Evolutionary conservation across 2,797 vertebrate species (phyloP), one percentile per base, ranked within the genome.

Genomic region (Hippopotamyrus pictus): DNA sequence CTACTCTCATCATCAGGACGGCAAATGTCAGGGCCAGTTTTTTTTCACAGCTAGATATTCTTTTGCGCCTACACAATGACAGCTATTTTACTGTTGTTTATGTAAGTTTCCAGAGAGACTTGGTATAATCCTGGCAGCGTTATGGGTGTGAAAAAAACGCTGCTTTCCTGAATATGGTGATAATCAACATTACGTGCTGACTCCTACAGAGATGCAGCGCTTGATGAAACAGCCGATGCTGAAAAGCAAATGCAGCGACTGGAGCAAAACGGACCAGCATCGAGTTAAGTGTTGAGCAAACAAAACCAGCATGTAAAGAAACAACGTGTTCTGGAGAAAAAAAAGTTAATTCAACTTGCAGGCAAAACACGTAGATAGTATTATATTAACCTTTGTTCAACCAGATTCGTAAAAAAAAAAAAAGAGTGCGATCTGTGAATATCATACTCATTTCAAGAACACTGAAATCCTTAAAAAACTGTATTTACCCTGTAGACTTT

Each of bases 401-500:
- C 14, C 29, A 29, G 1, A 87, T n/a, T 25, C 33, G 33, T 41
- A 29, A 53, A 54, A 54, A 48, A 57, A 7, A 29, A 53, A 54
- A 54, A 48, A 57, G 17, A 59, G 50, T 41, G 9, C 1, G 29
- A 14, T 9, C 25, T 79, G 17, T 79, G 3, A 44, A 79, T 6
- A 17, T 19, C 29, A 5, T 12, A 37, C 37, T 44, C 6, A 41
- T n/a, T 79, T n/a, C 14, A 19, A 44, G 37, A 79, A 44, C 33
- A 79, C 6, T 14, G 33, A 79, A 44, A 44, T 79, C 37, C 82
- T 22, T 83, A 25, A 84, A 82, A 25, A 84, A 1, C 46, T 86
- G n/a, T 88, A 37, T 95, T 93, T 95, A 99, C 98, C 98, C 99
- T 99, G 92, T 97, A 99, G 69, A 99, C 98, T 95, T 99, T 99